phyloP scores from a whole-genome alignment of 2,113 vertebrate genomes.

The Esox niger region DNA sequence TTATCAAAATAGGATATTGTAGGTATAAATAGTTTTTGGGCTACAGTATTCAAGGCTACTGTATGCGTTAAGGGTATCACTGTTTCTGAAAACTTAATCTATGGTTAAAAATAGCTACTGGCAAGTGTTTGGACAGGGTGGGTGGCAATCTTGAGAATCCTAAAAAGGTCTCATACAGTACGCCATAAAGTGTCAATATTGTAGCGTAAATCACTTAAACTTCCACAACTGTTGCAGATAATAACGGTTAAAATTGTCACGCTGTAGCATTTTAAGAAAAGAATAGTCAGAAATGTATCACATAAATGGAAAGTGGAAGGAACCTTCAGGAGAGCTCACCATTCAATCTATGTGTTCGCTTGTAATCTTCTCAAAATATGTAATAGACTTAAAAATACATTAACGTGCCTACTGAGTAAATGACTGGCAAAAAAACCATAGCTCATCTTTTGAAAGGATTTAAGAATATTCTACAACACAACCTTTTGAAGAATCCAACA shows the following conservation, averaged over 20 bases:
- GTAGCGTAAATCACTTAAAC: background rate
- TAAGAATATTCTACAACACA: background rate
- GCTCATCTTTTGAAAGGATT: too few relatives aligned
- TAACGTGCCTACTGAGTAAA: too few relatives aligned
- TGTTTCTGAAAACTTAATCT: constrained; percentile 47
- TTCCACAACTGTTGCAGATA: constrained; percentile 4
- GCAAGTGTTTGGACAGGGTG: constrained; percentile 56
- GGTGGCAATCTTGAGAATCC: constrained; percentile 53
- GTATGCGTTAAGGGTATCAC: constrained; percentile 52
- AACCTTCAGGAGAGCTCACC: too few relatives aligned
- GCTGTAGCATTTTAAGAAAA: background rate
- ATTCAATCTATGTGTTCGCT: too few relatives aligned
- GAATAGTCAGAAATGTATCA: too few relatives aligned
- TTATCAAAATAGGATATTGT: constrained; percentile 12
- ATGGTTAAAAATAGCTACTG: constrained; percentile 71
- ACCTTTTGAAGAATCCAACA: background rate
- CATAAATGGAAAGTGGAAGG: too few relatives aligned
- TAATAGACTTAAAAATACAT: too few relatives aligned
- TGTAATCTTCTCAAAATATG: too few relatives aligned
- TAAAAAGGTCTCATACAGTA: constrained; percentile 72
- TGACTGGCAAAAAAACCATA: too few relatives aligned
- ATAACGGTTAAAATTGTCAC: background rate
- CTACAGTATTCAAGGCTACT: constrained; percentile 40
- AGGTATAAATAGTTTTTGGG: constrained; percentile 38
- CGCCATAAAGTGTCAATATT: background rate